Base-by-base conservation (phyloP, 1,140 invertebrate species). In the Argopecten irradians region DNA sequence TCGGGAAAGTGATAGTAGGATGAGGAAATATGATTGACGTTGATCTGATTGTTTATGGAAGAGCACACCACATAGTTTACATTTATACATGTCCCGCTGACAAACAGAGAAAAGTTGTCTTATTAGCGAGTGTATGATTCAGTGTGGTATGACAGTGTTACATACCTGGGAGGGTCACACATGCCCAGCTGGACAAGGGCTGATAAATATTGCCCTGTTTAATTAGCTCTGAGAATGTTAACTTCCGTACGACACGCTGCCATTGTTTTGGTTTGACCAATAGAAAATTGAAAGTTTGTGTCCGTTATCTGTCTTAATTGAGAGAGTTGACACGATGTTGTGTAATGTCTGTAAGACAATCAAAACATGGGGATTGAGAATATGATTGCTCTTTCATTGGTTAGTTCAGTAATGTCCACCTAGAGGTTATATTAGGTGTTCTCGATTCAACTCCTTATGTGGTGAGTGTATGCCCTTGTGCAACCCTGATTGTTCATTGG, bases 41-140 rank as follows among this genome's bases (percentile, higher is more conserved):
- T 87, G 86, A 87, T 87, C 86, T 87, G 82, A 84, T 84, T 87
- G 86, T 87, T 87, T 87, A 84, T n/a, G 22, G 82, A 83, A 82
- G 33, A n/a, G 34, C 28, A 32, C 46, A 87, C 86, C 82, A 87
- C 82, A 87, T 33, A 82, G 82, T 39, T 46, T 46, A 19, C 19
- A 22, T 46, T 19, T 11, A 46, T 46, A 46, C 22, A n/a, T 71
- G 55, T 71, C 55, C 55, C 16, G 55, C 55, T 71, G 55, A 71
- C 55, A 71, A 71, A 71, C n/a, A n/a, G n/a, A n/a, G 55, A 71
- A 71, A 71, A 71, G 55, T 71, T 71, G 55, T 71, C 28, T 3
- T 28, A 71, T 71, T 71, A 16, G n/a, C n/a, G n/a, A 71, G 8
- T 19, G 28, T 71, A 28, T 71, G 55, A 71, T 28, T 71, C 55